Evolutionary conservation across 2,113 vertebrate genomes (phyloP), one percentile per base, ranked within the genome.

Genomic region (Sialia sialis): DNA sequence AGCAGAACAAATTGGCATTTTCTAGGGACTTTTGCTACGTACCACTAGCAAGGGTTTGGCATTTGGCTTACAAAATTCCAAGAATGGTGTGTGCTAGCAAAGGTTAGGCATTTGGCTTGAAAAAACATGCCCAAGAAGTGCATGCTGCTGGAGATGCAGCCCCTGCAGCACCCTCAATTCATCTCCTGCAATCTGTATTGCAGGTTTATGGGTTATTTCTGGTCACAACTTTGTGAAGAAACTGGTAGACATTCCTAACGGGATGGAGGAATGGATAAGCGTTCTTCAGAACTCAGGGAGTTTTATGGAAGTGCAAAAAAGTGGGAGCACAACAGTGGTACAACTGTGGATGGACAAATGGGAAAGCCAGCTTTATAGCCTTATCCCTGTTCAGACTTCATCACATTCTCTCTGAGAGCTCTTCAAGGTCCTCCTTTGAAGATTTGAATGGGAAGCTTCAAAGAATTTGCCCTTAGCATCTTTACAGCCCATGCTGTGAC

Each of bases 341-440:
- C 34, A 41, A 23, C 25, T 36, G 16, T 5, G 51, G 72, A 41
- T 51, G 32, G 80, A 41, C 76, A 69, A 87, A 83, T 21, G 51
- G 51, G 46, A 91, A 85, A 80, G 8, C 19, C 59, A 48, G 70
- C 30, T 67, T 79, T 84, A 46, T 67, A 63, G 39, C 26, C 39
- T 77, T 87, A 79, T 79, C 51, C 29, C n/a, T 58, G 6, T 38
- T 68, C 67, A 73, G 25, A 79, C 74, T 79, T 93, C 69, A 69
- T 38, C 74, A 85, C 81, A 76, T 23, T 38, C 48, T 85, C n/a
- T 44, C 58, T 43, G 69, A 83, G 46, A 55, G 62, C 52, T 68
- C 69, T 91, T 90, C 68, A 81, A 85, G 76, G 76, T 94, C 79
- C 55, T 82, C 64, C 90, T 96, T 88, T 93, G 94, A 95, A 92